Conservation (phyloP, 2,888 invertebrate genomes). For the Gastrophysa polygoni region DNA sequence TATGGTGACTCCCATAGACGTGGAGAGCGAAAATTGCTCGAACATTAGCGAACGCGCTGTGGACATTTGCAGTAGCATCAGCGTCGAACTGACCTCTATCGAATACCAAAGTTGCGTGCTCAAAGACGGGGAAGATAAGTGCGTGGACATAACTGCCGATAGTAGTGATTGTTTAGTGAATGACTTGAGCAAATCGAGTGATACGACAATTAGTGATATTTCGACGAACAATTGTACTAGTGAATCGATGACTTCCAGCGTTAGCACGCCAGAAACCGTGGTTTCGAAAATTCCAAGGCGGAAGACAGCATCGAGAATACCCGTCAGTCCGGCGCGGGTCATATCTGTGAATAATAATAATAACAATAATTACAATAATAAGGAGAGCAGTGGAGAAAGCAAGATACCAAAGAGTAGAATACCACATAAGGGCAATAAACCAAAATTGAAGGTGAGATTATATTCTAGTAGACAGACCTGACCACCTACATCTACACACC, state of each 20-base stretch:
- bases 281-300: conserved; percentile 65
- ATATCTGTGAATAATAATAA: conserved; percentile 38
- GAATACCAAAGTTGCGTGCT: conserved; percentile 45
- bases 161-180: conserved; percentile 42
- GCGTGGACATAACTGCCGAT: conserved; percentile 25
- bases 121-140: conserved; percentile 30
- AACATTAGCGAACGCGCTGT: conserved; percentile 54
- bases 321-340: conserved; percentile 51
- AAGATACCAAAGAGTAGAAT: conserved; percentile 65
- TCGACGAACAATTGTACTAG: conserved; percentile 63
- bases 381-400: conserved; percentile 47
- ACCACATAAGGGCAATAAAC: conserved; percentile 59
- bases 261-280: conserved; percentile 74
- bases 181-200: conserved; percentile 50
- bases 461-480: neutral
- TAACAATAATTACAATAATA: conserved; percentile 43
- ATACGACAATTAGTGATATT: conserved; percentile 50
- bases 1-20: conserved; percentile 55
- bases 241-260: conserved; percentile 70
- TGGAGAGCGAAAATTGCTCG: conserved; percentile 56
- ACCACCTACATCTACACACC: too few species aligned
- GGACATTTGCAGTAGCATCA: conserved; percentile 55
- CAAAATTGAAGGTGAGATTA: conserved; percentile 54
- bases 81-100: conserved; percentile 49
- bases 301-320: conserved; percentile 48